Evolutionary conservation across 1,140 invertebrate species (phyloP).

Genomic region (Cylas formicarius): DNA sequence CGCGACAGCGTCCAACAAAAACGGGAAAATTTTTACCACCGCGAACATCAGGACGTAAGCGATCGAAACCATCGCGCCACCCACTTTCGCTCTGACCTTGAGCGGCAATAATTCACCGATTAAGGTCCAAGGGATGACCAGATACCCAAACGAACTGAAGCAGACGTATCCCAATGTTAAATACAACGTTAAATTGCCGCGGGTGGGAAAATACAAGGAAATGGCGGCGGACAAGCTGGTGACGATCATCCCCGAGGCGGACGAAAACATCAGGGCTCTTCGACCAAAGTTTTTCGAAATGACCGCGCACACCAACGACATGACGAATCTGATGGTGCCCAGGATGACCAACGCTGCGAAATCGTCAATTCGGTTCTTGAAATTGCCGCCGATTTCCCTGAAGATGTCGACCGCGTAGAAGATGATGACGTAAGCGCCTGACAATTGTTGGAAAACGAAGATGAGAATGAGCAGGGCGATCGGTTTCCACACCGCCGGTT

Average conservation of each 20-base stretch:
- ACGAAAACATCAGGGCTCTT: slow-evolving; percentile 45
- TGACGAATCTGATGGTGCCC: slow-evolving; percentile 47
- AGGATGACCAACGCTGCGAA: slow-evolving; percentile 46
- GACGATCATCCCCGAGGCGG: slow-evolving; percentile 49
- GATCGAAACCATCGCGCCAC: slow-evolving; percentile 50
- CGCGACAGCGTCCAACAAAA: slow-evolving; percentile 45
- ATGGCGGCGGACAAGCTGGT: slow-evolving; percentile 48
- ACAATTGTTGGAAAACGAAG: slow-evolving; percentile 52
- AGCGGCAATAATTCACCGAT: slow-evolving; percentile 48
- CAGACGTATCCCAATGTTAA: slow-evolving; percentile 48
- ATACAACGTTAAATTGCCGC: slow-evolving; percentile 42
- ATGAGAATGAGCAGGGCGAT: slow-evolving; percentile 45
- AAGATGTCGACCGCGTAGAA: slow-evolving; percentile 61
- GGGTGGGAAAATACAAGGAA: slow-evolving; percentile 39
- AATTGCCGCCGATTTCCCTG: slow-evolving; percentile 42
- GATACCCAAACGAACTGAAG: slow-evolving; percentile 48
- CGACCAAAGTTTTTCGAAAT: slow-evolving; percentile 50
- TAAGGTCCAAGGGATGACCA: slow-evolving; percentile 58
- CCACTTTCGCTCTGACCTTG: slow-evolving; percentile 47
- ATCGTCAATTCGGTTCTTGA: slow-evolving; percentile 42
- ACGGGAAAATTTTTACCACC: slow-evolving; percentile 56
- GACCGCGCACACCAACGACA: slow-evolving; percentile 44
- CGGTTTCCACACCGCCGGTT: slow-evolving; percentile 46
- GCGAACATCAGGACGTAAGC: slow-evolving; percentile 60
- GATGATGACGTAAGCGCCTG: slow-evolving; percentile 57